These are phyloP conservation scores for Cichladusa arquata DNA, from an alignment of 2,113 vertebrate species.

Conservation along the genomic window DNA sequence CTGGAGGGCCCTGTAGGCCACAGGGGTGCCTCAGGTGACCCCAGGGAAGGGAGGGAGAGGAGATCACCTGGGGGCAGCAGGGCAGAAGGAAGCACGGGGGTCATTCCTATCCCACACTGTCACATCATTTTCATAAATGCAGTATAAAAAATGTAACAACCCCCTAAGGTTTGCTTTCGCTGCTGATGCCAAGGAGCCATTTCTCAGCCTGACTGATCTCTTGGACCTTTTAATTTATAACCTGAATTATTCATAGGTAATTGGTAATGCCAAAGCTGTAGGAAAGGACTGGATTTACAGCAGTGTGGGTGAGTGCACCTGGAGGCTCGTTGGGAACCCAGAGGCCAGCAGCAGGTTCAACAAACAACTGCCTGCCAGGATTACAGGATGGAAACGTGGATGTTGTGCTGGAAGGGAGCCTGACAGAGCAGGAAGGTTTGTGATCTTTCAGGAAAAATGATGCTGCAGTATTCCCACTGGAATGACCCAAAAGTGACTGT, in stretches of 20 bases:
- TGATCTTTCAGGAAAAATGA: neutral
- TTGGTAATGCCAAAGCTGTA: neutral
- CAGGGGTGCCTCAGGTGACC: fast-evolving
- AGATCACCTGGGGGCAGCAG: neutral
- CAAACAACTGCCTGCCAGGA: neutral
- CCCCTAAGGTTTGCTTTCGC: neutral
- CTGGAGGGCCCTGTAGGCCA: neutral
- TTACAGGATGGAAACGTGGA: fast-evolving
- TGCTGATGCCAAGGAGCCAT: neutral
- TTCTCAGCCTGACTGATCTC: neutral
- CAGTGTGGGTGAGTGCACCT: fast-evolving
- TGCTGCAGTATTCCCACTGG: neutral
- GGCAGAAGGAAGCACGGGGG: neutral
- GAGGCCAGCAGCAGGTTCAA: neutral
- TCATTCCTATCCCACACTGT: neutral
- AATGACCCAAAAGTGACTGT: neutral
- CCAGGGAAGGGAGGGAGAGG: neutral
- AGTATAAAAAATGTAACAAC: neutral
- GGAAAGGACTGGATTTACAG: neutral
- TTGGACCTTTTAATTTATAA: neutral
- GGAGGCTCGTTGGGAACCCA: neutral
- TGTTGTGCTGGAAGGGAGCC: neutral
- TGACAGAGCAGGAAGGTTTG: neutral
- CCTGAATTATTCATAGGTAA: neutral
- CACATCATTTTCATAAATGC: neutral